Evolutionary conservation across 30 jellyfish, hydroid and myxozoan genomes (phyloP).

Genomic region (Turritopsis dohrnii): DNA sequence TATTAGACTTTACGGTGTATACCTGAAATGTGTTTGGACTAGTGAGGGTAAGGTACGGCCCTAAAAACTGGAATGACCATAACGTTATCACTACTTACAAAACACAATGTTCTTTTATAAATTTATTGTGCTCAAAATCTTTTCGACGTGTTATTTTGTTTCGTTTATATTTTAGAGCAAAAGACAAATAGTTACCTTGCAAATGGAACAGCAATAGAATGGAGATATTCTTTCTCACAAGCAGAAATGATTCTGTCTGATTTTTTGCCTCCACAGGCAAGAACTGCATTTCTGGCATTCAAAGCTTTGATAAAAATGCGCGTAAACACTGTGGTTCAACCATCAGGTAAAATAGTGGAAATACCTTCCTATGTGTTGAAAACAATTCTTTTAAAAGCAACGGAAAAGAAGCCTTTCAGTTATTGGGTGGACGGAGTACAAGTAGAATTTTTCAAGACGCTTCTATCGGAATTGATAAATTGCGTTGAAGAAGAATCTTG

Average conservation of each 20-base stretch:
- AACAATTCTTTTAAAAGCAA: constrained; percentile 9
- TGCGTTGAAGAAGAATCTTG: not conserved
- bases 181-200: constrained; percentile 17
- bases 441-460: not conserved
- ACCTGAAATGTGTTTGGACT: too few species aligned
- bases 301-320: constrained; percentile 34
- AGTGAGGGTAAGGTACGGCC: too few species aligned
- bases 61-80: too few species aligned
- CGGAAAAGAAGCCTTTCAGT: constrained; percentile 11
- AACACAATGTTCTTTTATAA: too few species aligned
- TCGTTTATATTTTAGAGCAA: constrained; percentile 35
- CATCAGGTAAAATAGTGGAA: not conserved
- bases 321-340: not conserved
- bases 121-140: too few species aligned
- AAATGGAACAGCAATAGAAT: constrained; percentile 38
- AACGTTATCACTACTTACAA: too few species aligned
- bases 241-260: constrained; percentile 38
- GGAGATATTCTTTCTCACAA: constrained; percentile 47
- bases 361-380: constrained; percentile 16
- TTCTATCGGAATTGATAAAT: not conserved
- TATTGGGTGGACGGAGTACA: constrained; percentile 12
- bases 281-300: constrained; percentile 34
- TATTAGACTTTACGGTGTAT: too few species aligned
- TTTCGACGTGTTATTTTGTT: too few species aligned
- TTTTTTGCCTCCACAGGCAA: constrained; percentile 22